These are phyloP conservation scores for Nibea coibor DNA, from an alignment of 2,113 vertebrate species.

Conservation along the genomic window DNA sequence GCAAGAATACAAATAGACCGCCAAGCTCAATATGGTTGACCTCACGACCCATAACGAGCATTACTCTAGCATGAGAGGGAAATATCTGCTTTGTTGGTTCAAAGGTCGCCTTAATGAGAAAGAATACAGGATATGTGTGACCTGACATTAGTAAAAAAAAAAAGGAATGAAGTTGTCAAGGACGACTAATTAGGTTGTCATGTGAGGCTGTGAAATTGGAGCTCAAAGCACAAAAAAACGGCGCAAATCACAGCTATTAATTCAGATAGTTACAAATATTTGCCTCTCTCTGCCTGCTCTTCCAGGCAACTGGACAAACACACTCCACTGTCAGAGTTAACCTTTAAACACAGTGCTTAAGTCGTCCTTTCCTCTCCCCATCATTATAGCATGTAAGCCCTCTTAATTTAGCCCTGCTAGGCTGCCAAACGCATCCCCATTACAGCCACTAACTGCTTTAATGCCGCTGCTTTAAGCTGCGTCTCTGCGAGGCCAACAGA, in stretches of 20 bases:
- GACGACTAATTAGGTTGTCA: constrained; percentile 28
- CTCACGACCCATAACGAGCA: constrained; percentile 11
- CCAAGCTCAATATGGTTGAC: constrained; percentile 19
- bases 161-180: constrained; percentile 26
- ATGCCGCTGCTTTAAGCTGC: constrained; percentile 61
- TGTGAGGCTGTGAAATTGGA: constrained; percentile 18
- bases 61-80: constrained; percentile 18
- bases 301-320: constrained; percentile 65
- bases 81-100: constrained; percentile 16
- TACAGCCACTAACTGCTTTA: constrained; percentile 67
- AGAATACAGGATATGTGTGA: constrained; percentile 23
- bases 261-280: constrained; percentile 61
- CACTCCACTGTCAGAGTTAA: constrained; percentile 60
- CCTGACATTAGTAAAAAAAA: constrained; percentile 5
- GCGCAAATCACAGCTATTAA: constrained; percentile 55
- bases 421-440: constrained; percentile 68
- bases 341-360: constrained; percentile 70
- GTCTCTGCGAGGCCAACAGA: constrained; percentile 36
- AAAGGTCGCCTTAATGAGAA: constrained; percentile 34
- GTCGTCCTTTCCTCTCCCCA: constrained; percentile 55
- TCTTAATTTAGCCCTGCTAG: constrained; percentile 76
- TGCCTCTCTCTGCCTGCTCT: constrained; percentile 29
- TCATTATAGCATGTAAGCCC: constrained; percentile 71
- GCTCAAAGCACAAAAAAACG: constrained; percentile 21
- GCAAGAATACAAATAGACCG: constrained; percentile 65